phyloP scores from a whole-genome alignment of 2,797 vertebrate genomes.

The Xenentodon cancila region DNA sequence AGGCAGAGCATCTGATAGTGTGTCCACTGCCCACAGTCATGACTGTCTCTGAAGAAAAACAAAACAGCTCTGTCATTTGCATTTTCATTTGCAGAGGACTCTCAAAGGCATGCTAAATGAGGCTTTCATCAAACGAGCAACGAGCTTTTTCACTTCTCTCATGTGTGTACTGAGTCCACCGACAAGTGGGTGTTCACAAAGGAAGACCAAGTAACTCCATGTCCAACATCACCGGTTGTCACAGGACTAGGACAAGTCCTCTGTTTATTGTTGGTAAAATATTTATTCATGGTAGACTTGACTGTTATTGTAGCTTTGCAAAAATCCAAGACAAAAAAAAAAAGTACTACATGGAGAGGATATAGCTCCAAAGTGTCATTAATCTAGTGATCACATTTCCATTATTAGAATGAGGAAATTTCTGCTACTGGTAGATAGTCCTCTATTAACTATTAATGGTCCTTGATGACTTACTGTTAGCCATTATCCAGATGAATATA shows the following conservation, averaged over 20 bases:
- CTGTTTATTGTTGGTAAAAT: constrained; percentile 53
- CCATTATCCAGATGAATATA: constrained; percentile 63
- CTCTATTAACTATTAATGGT: constrained; percentile 74
- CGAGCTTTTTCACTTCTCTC: constrained; percentile 33
- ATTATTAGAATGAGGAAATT: constrained; percentile 72
- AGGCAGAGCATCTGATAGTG: constrained; percentile 43
- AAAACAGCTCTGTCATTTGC: constrained; percentile 49
- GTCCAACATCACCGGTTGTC: constrained; percentile 26
- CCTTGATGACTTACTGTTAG: constrained; percentile 68
- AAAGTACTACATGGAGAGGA: constrained; percentile 42
- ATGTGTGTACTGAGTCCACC: constrained; percentile 28
- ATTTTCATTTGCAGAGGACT: constrained; percentile 55
- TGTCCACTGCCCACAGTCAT: constrained; percentile 36
- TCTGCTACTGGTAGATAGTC: constrained; percentile 73
- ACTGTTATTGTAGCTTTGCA: constrained; percentile 75
- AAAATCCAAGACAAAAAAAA: constrained; percentile 54
- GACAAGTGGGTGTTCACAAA: constrained; percentile 18
- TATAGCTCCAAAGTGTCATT: constrained; percentile 45
- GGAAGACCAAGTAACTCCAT: constrained; percentile 18
- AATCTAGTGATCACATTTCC: constrained; percentile 57
- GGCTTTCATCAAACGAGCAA: constrained; percentile 39
- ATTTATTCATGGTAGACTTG: constrained; percentile 69
- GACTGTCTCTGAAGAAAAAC: constrained; percentile 43
- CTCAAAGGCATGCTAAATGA: constrained; percentile 45
- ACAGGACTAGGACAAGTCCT: constrained; percentile 43